Base-by-base conservation (phyloP, 2,113 vertebrate species). In the Crotalus helleri region DNA sequence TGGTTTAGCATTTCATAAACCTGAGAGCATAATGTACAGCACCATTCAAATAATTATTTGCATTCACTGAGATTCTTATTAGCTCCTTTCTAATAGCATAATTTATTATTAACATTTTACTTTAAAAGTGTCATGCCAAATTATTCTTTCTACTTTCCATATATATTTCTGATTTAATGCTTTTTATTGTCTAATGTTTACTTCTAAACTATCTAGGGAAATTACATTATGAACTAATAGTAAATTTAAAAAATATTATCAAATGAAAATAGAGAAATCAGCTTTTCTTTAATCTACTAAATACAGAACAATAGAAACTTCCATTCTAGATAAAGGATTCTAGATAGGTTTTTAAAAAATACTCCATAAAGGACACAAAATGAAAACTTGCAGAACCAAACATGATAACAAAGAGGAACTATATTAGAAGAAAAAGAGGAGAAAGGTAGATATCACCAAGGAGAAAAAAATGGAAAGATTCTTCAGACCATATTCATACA, bases 391-490 rank as follows among this genome's bases (percentile, higher is more conserved):
- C 59, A 92, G 39, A 88, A 88, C 49, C 24, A 53, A 11, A 26
- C 11, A 59, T 53, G 59, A 88, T 88, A 23, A 59, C 51, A 74
- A 92, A 54, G 12, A 92, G 51, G 49, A 12, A 44, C 51, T 55
- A 24, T 44, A n/a, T 89, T 55, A 44, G 24, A 55, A 89, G 49
- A 21, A 58, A 92, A 87, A 92, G 55, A 92, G 29, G 61, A 90
- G 51, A 53, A 90, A 74, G 46, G 61, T 26, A 90, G 89, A 55
- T 87, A 64, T 87, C 49, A n/a, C 29, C 58, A 39, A 64, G 33
- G 58, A 92, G 21, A 88, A 92, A 92, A 55, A 59, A 86, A 92
- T 55, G 91, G 88, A 86, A 88, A 64, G 49, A 26, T 87, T 92
- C 29, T 88, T 88, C 86, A 55, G n/a, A 53, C 58, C 24, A 21